Conservation (phyloP, 2,888 invertebrate genomes). For the Agrotis exclamationis region DNA sequence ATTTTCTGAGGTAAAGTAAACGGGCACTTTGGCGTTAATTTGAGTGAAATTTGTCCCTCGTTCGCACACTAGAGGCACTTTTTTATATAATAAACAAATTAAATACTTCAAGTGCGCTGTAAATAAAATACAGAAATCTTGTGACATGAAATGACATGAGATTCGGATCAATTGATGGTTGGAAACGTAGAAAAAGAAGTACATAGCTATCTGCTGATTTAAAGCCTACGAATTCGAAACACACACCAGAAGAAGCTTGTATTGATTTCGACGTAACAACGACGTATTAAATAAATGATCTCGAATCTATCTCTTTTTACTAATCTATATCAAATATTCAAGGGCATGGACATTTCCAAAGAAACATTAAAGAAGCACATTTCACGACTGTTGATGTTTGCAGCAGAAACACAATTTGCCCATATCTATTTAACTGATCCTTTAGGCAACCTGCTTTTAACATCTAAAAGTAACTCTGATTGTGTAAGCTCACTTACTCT, state of each 20-base stretch:
- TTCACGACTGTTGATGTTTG: too few species aligned
- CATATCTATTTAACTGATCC: background rate
- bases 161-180: background rate
- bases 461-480: constrained; percentile 32
- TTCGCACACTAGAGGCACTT: too few species aligned
- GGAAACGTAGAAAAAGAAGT: background rate
- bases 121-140: too few species aligned
- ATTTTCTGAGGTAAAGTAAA: too few species aligned
- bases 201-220: background rate
- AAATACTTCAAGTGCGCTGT: too few species aligned
- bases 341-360: background rate
- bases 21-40: too few species aligned
- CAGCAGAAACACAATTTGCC: background rate
- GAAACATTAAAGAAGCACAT: background rate
- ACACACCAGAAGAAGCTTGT: background rate
- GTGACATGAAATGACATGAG: too few species aligned
- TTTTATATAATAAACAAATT: too few species aligned
- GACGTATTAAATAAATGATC: too few species aligned
- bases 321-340: background rate
- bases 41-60: too few species aligned
- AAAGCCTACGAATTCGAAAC: constrained; percentile 5
- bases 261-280: background rate
- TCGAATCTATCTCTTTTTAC: background rate
- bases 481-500: constrained; percentile 42
- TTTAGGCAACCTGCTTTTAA: constrained; percentile 3